Percentiles rank a stretch among this genome's conserved stretches.
Conservation (phyloP, 2,888 invertebrate species). For the Tetranychus truncatus region DNA sequence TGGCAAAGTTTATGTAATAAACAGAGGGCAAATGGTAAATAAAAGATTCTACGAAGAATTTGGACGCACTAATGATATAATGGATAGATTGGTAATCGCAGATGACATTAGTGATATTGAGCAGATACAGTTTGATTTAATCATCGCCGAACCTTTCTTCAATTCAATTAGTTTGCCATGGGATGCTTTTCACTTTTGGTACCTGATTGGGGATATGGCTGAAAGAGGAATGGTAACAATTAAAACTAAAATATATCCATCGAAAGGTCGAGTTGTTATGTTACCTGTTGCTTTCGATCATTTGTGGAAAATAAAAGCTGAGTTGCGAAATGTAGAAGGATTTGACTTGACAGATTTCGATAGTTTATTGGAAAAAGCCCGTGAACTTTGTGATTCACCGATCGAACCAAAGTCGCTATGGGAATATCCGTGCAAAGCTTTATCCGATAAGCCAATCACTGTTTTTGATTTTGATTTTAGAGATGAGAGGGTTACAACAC, state of each 20-base stretch:
- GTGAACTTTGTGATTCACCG: conserved; percentile 51
- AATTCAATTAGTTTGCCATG: conserved; percentile 62
- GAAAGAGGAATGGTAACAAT: conserved; percentile 39
- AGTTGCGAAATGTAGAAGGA: conserved; percentile 52
- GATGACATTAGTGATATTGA: conserved; percentile 16
- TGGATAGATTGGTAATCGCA: conserved; percentile 3
- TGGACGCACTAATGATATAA: background rate
- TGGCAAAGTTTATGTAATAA: conserved; percentile 12
- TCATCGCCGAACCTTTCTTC: conserved; percentile 74
- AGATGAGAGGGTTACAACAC: background rate
- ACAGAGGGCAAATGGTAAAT: background rate
- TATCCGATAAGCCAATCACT: conserved; percentile 22
- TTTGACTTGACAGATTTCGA: conserved; percentile 72
- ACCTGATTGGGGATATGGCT: conserved; percentile 36
- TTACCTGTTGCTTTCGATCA: conserved; percentile 67
- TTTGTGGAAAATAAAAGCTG: conserved; percentile 72
- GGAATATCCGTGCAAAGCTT: conserved; percentile 70
- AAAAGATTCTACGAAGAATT: background rate
- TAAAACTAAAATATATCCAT: conserved; percentile 39
- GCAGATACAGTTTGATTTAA: conserved; percentile 41
- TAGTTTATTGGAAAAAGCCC: conserved; percentile 57
- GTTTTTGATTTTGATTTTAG: conserved; percentile 15
- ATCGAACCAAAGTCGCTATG: conserved; percentile 88
- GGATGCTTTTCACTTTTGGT: conserved; percentile 64
- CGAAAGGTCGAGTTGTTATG: conserved; percentile 48